These are phyloP conservation scores for Perodicticus potto DNA, from an alignment of 2,797 vertebrate species.

Conservation along the genomic window DNA sequence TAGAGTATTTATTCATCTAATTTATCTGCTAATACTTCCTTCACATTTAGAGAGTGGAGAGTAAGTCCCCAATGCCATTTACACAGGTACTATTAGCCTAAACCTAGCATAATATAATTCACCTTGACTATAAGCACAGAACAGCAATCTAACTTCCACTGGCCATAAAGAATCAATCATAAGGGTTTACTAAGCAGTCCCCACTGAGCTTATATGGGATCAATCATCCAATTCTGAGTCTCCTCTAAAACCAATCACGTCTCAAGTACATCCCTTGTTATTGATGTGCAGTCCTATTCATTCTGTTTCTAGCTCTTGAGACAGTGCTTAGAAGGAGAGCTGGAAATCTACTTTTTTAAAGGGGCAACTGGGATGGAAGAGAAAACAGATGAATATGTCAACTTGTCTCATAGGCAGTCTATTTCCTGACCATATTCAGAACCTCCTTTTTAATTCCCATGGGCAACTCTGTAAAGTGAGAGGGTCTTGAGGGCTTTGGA, in stretches of 20 bases:
- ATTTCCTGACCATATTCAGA: background rate
- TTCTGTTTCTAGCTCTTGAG: background rate
- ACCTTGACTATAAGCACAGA: background rate
- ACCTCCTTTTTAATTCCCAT: background rate
- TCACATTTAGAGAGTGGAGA: constrained; percentile 32
- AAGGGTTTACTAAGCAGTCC: background rate
- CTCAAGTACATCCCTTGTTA: background rate
- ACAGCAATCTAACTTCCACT: constrained; percentile 20
- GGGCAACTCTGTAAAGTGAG: background rate
- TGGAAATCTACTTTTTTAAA: background rate
- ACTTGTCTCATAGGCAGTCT: background rate
- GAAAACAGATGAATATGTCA: background rate
- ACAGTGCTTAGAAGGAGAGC: background rate
- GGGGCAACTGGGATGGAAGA: background rate
- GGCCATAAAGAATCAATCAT: background rate
- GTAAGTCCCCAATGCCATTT: constrained; percentile 23
- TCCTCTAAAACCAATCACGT: background rate
- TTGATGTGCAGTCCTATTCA: background rate
- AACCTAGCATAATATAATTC: background rate
- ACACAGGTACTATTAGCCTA: background rate
- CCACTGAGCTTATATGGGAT: background rate
- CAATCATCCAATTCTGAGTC: background rate
- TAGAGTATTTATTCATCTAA: constrained; percentile 11
- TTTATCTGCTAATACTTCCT: constrained; percentile 47
- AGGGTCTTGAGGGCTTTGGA: background rate